Evolutionary conservation across 2,888 invertebrate genomes (phyloP), one percentile per base, ranked within the genome.

Genomic region (Epinotia bilunana): DNA sequence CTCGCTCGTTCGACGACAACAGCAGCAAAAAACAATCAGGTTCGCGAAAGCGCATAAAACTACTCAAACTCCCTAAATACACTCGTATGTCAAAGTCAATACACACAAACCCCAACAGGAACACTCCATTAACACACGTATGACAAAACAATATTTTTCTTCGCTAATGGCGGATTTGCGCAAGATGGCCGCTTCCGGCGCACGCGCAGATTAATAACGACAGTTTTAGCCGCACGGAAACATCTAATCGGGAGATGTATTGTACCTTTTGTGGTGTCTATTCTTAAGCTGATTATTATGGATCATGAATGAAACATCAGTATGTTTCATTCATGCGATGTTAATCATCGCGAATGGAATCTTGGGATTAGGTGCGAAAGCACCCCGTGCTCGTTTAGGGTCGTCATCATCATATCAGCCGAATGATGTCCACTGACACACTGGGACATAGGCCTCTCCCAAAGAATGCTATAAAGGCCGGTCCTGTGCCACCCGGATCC

Each of bases 131-230:
- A 74, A 49, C 74, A 60, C 49, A 20, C 65, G 61, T 73, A 73
- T 65, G 70, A 74, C 70, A 74, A 71, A 74, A 74, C 74, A 74
- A 74, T 74, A 74, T 74, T 74, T 74, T 74, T 64, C 74, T 60
- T 55, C 69, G 70, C 72, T 60, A 74, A 74, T 74, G 70, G 74
- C 70, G 70, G 74, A 74, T 74, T 74, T 64, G 74, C 74, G 58
- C 74, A 74, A 71, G 74, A 74, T 71, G 74, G 74, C 70, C 74
- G 74, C 53, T 74, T 74, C 74, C 74, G 73, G 55, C 64, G 74
- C 73, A 62, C 64, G 2, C 12, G 64, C 60, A 64, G 64, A 73
- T 74, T 64, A 63, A 74, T 74, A 74, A 71, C 58, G 74, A 71
- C 74, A 74, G 58, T 74, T 74, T 74, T 74, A 74, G 74, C 70